A percentile compares a stretch with the other conserved stretches of the same genome.
phyloP scores from a whole-genome alignment of 2,797 vertebrate genomes.

The Spizella passerina region DNA sequence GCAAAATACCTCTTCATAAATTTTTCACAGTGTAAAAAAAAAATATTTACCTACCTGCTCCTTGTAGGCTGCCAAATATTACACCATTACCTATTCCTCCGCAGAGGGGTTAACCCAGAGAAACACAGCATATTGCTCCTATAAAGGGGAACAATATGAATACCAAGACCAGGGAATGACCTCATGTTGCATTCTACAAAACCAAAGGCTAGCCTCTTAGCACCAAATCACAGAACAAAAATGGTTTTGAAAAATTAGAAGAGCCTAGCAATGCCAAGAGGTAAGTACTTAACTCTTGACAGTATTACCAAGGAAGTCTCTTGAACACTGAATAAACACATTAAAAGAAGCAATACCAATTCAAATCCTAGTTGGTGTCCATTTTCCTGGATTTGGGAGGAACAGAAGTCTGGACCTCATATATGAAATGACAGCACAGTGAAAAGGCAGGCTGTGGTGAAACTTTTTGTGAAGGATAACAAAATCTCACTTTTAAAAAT shows the following conservation, averaged over 20 bases:
- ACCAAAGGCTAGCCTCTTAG: not conserved
- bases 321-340: not conserved
- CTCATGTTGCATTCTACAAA: not conserved
- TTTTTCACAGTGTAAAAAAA: not conserved
- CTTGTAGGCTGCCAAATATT: not conserved
- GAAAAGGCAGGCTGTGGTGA: not conserved
- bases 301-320: not conserved
- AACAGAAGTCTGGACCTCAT: accelerated
- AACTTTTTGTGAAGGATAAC: not conserved
- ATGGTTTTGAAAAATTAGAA: not conserved
- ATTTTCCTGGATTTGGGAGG: not conserved
- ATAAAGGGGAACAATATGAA: not conserved
- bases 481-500: not conserved
- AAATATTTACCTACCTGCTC: not conserved
- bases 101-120: not conserved
- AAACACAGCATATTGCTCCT: not conserved
- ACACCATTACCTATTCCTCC: not conserved
- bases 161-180: not conserved
- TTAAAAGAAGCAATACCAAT: not conserved
- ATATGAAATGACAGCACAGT: not conserved
- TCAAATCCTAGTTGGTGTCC: not conserved
- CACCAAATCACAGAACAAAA: not conserved
- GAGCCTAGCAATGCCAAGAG: not conserved
- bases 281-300: not conserved
- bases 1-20: not conserved